Conservation (phyloP, 2,888 invertebrate genomes). For the Pharmacophagus antenor region DNA sequence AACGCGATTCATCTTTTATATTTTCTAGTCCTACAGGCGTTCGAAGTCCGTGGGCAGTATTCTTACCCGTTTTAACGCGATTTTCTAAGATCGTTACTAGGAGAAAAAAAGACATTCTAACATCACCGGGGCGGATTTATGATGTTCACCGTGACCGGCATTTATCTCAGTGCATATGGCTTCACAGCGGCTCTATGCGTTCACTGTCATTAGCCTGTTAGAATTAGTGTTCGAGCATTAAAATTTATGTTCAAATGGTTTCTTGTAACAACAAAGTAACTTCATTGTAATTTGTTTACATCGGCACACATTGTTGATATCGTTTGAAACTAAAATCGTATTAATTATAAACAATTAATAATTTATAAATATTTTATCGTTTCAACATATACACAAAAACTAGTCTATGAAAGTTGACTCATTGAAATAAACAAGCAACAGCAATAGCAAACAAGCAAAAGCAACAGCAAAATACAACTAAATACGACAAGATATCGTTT, state of each 20-base stretch:
- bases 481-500: no score
- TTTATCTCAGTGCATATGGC: constrained; percentile 56
- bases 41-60: constrained; percentile 66
- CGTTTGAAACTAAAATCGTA: not conserved
- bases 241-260: constrained; percentile 27
- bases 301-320: constrained; percentile 7
- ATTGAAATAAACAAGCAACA: no score
- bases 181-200: constrained; percentile 38
- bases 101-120: constrained; percentile 57
- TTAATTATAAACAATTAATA: not conserved
- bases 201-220: constrained; percentile 37
- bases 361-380: not conserved
- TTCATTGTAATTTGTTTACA: constrained; percentile 12
- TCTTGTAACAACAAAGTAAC: constrained; percentile 21
- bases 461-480: no score
- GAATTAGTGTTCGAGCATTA: constrained; percentile 40
- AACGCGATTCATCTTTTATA: constrained; percentile 69
- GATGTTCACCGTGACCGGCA: constrained; percentile 55
- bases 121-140: constrained; percentile 62
- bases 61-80: constrained; percentile 64
- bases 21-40: constrained; percentile 53
- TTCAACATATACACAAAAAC: not conserved
- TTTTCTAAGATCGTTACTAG: constrained; percentile 57
- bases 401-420: no score
- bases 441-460: no score